Conservation (phyloP, 2,797 vertebrate genomes). For the Masticophis lateralis region DNA sequence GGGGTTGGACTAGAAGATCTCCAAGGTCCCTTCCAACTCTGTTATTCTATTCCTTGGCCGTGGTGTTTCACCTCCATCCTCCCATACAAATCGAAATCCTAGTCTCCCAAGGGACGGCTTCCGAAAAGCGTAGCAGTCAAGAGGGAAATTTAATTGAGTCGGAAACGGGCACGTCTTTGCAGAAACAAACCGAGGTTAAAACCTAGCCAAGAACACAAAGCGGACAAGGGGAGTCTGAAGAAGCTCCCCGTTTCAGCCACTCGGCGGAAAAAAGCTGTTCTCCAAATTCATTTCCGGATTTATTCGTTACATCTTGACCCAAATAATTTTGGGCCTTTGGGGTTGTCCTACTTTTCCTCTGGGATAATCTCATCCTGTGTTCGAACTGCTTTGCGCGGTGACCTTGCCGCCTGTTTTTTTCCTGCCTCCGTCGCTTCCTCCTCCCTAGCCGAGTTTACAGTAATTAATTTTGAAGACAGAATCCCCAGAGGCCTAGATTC, state of each 20-base stretch:
- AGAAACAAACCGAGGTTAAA: not conserved
- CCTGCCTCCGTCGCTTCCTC: not conserved
- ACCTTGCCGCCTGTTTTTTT: not conserved
- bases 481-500: not conserved
- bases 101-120: not conserved
- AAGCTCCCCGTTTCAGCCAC: not conserved
- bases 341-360: not conserved
- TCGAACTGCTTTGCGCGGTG: not conserved
- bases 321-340: not conserved
- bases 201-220: not conserved
- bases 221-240: not conserved
- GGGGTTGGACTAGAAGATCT: too few relatives aligned
- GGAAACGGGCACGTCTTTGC: not conserved
- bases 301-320: not conserved
- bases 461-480: not conserved
- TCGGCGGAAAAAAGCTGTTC: not conserved
- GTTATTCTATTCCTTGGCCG: not conserved
- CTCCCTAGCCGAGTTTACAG: not conserved
- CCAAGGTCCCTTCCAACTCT: too few relatives aligned
- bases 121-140: not conserved
- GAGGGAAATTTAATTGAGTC: not conserved
- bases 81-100: not conserved
- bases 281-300: not conserved
- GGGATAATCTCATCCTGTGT: not conserved
- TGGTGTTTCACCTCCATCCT: not conserved